Evolutionary conservation across 2,797 vertebrate species (phyloP), one percentile per base, ranked within the genome.

Genomic region (Gambelia wislizenii): DNA sequence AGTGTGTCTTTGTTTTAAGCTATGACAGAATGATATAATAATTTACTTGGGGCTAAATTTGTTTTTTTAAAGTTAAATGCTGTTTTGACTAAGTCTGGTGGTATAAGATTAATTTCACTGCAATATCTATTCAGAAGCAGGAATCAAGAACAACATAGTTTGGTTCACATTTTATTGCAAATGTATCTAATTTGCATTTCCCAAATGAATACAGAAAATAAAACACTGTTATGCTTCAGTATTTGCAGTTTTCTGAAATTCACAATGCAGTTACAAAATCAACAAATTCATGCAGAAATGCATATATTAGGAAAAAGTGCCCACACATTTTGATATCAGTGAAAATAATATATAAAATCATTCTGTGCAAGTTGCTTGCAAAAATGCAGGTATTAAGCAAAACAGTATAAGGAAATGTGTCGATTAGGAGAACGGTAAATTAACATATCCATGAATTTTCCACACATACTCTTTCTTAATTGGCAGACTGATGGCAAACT

Each of bases 11-110:
- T 72, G 86, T 89, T 91, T 90, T 59, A 69, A 30, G 27, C 0
- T 76, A 72, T 86, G 84, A 18, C 0, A 82, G 83, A 85, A 82
- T 27, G 87, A 27, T 6, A 85, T 80, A 83, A 78, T 39, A 22
- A 1, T 12, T 85, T 0, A 0, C 0, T 78, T 39, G 1, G 49
- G 88, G 44, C 44, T 42, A 85, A 49, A 0, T 81, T 86, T 72
- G 10, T 0, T 2, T 75, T 59, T 88, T 22, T 82, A 56, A 87
- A 92, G 16, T 44, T 56, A 56, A 16, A 12, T 25, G 36, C 27
- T 42, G 20, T 6, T 42, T 18, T 20, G 18, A 12, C 20, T 56
- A 39, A 87, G 44, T 20, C 20, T 59, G 16, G 27, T 56, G 30
- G 52, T 12, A n/a, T 9, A 47, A n/a, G n/a, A 25, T 9, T 42